Conservation (phyloP, 64 coral and sea anemone species). For the Montipora capricornis region DNA sequence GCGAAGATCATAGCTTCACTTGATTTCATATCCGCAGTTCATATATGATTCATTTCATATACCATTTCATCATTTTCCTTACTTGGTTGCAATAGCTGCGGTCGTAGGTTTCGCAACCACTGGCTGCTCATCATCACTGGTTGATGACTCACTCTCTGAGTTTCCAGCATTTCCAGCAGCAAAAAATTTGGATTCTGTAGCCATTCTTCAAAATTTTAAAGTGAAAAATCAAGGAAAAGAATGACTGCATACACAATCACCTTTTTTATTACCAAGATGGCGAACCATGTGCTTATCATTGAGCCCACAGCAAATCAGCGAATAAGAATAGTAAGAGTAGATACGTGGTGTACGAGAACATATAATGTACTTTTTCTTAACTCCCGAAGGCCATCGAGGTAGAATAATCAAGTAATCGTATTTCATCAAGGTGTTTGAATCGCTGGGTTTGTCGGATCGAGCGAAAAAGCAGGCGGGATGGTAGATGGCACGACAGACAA, state of each 20-base stretch:
- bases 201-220: constrained; percentile 18
- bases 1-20: too few relatives aligned
- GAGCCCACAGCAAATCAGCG: background rate
- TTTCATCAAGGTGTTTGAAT: too few relatives aligned
- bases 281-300: constrained; percentile 71
- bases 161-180: constrained; percentile 83
- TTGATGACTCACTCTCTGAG: constrained; percentile 86
- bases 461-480: too few relatives aligned
- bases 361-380: too few relatives aligned
- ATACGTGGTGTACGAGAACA: too few relatives aligned
- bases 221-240: background rate
- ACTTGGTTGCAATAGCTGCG: constrained; percentile 79
- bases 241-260: background rate
- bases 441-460: too few relatives aligned
- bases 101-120: constrained; percentile 68
- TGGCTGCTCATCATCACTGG: constrained; percentile 93
- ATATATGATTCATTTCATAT: too few relatives aligned
- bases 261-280: constrained; percentile 64
- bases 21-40: too few relatives aligned
- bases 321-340: background rate
- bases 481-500: too few relatives aligned
- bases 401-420: too few relatives aligned
- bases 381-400: too few relatives aligned
- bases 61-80: background rate
- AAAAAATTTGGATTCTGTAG: constrained; percentile 89